These are phyloP conservation scores for Scaptomyza parva DNA, from an alignment of 2,888 invertebrate genomes.

Conservation along the genomic window DNA sequence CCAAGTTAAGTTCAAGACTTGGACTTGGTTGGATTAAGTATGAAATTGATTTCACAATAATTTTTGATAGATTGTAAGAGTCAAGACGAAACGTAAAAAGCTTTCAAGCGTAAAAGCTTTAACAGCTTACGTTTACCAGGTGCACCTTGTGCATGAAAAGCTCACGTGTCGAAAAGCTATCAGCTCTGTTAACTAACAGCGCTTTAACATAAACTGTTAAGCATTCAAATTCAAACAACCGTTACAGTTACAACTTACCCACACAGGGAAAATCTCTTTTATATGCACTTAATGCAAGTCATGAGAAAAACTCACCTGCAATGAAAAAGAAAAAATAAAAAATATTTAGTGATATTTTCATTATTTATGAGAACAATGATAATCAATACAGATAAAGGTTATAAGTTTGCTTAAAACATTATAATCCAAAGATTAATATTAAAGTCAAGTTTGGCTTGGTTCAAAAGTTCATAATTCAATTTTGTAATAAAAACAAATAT, in stretches of 20 bases:
- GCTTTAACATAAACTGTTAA: slow-evolving; percentile 43
- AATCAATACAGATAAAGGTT: neutral
- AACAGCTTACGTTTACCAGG: neutral
- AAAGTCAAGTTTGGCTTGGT: neutral
- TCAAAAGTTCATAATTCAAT: no score
- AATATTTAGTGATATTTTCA: slow-evolving; percentile 1
- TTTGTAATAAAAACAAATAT: no score
- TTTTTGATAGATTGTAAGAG: neutral
- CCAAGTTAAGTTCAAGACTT: slow-evolving; percentile 2
- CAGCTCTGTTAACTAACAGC: slow-evolving; percentile 39
- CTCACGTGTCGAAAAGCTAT: slow-evolving; percentile 29
- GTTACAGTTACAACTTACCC: slow-evolving; percentile 50
- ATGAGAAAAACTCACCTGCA: slow-evolving; percentile 67
- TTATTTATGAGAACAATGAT: neutral
- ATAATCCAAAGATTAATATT: no score
- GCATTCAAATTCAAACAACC: slow-evolving; percentile 25
- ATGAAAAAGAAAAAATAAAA: slow-evolving; percentile 36
- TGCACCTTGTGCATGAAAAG: slow-evolving; percentile 37
- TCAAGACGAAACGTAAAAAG: slow-evolving; percentile 14
- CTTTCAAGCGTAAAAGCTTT: slow-evolving; percentile 17
- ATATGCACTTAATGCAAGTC: slow-evolving; percentile 14
- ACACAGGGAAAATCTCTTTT: neutral
- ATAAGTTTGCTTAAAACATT: neutral
- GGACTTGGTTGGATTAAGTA: slow-evolving; percentile 5
- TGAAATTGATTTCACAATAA: slow-evolving; percentile 37